Percentiles rank a stretch among this genome's conserved stretches.
Conservation (phyloP, 1,140 invertebrate species). For the Stegodyphus mimosarum region DNA sequence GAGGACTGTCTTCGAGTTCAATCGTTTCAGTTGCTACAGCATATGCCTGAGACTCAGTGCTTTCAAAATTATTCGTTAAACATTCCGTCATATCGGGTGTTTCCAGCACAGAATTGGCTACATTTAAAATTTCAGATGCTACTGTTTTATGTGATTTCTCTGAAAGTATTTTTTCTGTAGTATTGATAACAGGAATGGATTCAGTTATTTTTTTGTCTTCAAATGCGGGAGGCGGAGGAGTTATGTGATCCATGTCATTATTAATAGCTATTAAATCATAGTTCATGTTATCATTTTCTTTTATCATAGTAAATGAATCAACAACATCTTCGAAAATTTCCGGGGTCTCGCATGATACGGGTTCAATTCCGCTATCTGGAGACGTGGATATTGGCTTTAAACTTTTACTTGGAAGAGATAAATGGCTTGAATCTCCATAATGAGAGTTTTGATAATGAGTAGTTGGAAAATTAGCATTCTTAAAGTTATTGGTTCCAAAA, state of each 20-base stretch:
- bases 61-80: neutral
- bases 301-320: neutral
- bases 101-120: constrained; percentile 18
- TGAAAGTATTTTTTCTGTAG: neutral
- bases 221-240: constrained; percentile 31
- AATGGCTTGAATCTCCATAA: constrained; percentile 2
- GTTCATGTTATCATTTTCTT: constrained; percentile 6
- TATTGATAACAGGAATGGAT: neutral
- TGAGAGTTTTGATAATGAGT: neutral
- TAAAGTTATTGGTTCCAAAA: neutral
- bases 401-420: neutral
- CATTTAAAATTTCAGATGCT: neutral
- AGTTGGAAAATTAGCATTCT: neutral
- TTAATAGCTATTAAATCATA: neutral
- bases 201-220: constrained; percentile 12
- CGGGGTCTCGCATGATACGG: constrained; percentile 19
- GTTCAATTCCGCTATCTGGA: constrained; percentile 54
- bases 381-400: constrained; percentile 22
- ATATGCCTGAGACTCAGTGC: neutral
- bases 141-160: neutral
- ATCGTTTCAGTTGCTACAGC: constrained; percentile 12
- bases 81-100: neutral
- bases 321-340: neutral
- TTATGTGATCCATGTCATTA: neutral
- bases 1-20: constrained; percentile 7